These are phyloP conservation scores for Sisyra nigra DNA, from an alignment of 2,888 invertebrate species.

Conservation along the genomic window DNA sequence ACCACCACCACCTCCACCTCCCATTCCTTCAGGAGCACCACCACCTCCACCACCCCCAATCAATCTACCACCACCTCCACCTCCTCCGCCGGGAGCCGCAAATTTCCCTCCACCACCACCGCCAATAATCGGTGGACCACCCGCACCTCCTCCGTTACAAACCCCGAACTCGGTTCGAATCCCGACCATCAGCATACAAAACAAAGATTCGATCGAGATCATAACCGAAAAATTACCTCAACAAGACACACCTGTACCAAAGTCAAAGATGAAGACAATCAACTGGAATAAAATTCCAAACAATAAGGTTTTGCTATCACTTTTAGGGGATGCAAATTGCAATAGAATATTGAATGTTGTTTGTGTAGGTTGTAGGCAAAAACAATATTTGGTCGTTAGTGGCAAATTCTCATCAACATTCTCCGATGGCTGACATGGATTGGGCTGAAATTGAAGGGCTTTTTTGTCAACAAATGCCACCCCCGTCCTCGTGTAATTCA, in stretches of 20 bases:
- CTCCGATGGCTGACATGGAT: slow-evolving; percentile 71
- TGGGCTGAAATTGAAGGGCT: slow-evolving; percentile 90
- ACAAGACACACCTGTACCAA: slow-evolving; percentile 86
- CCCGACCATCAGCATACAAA: slow-evolving; percentile 1
- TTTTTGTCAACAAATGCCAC: slow-evolving; percentile 74
- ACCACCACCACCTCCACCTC: slow-evolving; percentile 35
- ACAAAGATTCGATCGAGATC: slow-evolving; percentile 17
- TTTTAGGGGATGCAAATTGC: no score
- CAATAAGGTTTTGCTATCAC: slow-evolving; percentile 65
- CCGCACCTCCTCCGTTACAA: slow-evolving; percentile 11
- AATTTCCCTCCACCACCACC: slow-evolving; percentile 29
- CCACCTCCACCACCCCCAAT: slow-evolving; percentile 22
- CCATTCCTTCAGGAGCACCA: slow-evolving; percentile 27
- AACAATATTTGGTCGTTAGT: slow-evolving; percentile 89
- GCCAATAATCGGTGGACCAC: slow-evolving; percentile 20
- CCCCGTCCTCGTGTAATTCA: slow-evolving; percentile 30
- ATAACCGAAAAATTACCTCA: slow-evolving; percentile 56
- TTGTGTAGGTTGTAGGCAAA: slow-evolving; percentile 60
- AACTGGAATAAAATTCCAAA: slow-evolving; percentile 97
- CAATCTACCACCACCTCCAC: slow-evolving; percentile 18
- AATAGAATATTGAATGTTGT: no score
- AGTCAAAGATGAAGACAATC: slow-evolving; percentile 91
- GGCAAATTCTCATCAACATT: slow-evolving; percentile 68
- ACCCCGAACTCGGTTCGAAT: slow-evolving; percentile 16
- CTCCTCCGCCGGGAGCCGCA: slow-evolving; percentile 20